phyloP scores from a whole-genome alignment of 2,888 invertebrate genomes.

The Dryobotodes eremita region DNA sequence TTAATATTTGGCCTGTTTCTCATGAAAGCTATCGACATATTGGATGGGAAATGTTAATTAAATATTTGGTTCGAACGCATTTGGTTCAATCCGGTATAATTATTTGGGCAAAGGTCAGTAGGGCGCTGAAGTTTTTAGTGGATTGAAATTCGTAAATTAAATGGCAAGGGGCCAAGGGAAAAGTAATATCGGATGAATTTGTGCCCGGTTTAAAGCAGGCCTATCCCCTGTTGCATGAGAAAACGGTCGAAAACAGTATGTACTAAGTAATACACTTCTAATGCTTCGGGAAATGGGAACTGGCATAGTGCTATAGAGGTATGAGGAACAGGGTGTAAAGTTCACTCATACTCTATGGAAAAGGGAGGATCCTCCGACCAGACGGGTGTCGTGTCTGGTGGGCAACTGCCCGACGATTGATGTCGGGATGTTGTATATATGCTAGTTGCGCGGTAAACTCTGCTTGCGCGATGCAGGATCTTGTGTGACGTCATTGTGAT shows the following conservation, averaged over 20 bases:
- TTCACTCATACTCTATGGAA: too few species aligned
- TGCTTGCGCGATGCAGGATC: too few species aligned
- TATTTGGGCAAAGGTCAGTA: slow-evolving; percentile 34
- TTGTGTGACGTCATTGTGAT: too few species aligned
- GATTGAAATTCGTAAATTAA: slow-evolving; percentile 25
- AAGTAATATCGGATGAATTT: slow-evolving; percentile 1
- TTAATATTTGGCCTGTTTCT: background rate
- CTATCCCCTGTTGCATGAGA: too few species aligned
- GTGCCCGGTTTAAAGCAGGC: background rate
- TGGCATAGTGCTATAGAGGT: background rate
- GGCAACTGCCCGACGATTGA: too few species aligned
- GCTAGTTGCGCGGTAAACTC: too few species aligned
- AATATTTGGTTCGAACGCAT: slow-evolving; percentile 36
- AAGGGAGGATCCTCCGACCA: too few species aligned
- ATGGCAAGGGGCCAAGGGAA: slow-evolving; percentile 1
- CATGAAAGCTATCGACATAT: slow-evolving; percentile 8
- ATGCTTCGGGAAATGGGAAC: background rate
- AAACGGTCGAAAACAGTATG: background rate
- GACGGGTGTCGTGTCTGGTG: too few species aligned
- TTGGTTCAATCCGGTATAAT: slow-evolving; percentile 13
- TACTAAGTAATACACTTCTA: background rate
- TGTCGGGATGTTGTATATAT: too few species aligned
- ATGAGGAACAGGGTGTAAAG: too few species aligned
- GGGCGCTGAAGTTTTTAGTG: slow-evolving; percentile 26
- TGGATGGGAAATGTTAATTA: slow-evolving; percentile 41